Conservation (phyloP, 2,888 invertebrate species). For the Synergus itoensis region DNA sequence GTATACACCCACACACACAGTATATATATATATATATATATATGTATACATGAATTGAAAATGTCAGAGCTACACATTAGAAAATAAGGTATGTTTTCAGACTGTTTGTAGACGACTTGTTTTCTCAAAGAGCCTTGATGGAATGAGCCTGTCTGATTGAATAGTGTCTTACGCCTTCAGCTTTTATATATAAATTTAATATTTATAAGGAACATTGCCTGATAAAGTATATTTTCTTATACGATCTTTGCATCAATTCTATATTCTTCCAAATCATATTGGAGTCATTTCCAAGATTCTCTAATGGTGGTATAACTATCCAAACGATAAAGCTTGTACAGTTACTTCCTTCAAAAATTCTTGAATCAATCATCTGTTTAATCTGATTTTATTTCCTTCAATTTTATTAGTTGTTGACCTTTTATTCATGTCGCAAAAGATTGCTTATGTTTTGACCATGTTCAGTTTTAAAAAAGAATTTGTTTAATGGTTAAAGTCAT, state of each 20-base stretch:
- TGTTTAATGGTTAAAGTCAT: too few relatives aligned
- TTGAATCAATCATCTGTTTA: not conserved
- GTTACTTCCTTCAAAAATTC: not conserved
- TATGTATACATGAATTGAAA: not conserved
- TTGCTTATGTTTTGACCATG: too few relatives aligned
- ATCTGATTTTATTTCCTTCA: too few relatives aligned
- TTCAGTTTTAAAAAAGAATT: too few relatives aligned
- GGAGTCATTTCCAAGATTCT: not conserved
- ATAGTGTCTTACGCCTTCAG: slow-evolving; percentile 23
- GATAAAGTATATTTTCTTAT: slow-evolving; percentile 16
- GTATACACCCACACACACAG: too few relatives aligned
- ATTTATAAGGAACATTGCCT: slow-evolving; percentile 10
- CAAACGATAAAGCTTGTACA: not conserved
- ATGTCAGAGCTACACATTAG: not conserved
- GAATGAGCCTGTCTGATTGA: not conserved
- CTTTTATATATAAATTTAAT: not conserved
- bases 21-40: not conserved
- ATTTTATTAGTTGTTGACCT: too few relatives aligned
- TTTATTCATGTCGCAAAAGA: too few relatives aligned
- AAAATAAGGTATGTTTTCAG: not conserved
- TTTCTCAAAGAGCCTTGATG: not conserved
- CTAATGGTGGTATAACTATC: not conserved
- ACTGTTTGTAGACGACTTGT: not conserved
- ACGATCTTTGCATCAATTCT: not conserved
- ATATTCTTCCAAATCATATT: slow-evolving; percentile 10